Evolutionary conservation across 2,888 invertebrate species (phyloP), one percentile per base, ranked within the genome.

Genomic region (Cryptus viduatorius): DNA sequence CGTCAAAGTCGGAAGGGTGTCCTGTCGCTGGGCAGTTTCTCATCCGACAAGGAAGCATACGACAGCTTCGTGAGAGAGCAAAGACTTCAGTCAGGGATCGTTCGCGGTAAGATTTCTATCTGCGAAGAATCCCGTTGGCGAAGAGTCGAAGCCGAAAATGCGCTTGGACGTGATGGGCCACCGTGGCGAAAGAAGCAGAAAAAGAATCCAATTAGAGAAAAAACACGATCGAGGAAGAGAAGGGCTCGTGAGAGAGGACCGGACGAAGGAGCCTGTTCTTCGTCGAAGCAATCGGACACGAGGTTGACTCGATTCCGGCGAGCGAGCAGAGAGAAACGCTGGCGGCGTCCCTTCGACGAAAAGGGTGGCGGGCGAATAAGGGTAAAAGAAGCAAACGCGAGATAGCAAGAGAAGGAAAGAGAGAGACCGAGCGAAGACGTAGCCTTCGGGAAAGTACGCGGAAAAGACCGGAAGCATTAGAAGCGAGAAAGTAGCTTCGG

Each of bases 161-260:
- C 65, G 2, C 50, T 73, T 42, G 65, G 37, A 73, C 46, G 77
- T 42, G 68, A 69, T 48, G 61, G 73, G 10, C 37, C 31, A 59
- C 31, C 72, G 61, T 31, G 59, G 14, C 80, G 61, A 64, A 37
- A 71, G 73, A 83, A 67, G 56, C 46, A 64, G 69, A 84, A 88
- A 86, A 89, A 87, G 87, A 89, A 90, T 89, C 88, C 90, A 91
- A 91, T 91, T 91, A 91, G 89, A 87, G 82, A 59, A 61, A 79
- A 83, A 87, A 71, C 85, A 79, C 81, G 79, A 87, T 83, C 77
- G 88, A 87, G 82, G 72, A 80, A 87, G 64, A 81, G 69, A n/a
- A n/a, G 72, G 53, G 56, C 19, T 59, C 72, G 56, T 64, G 61
- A 24, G 61, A 42, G 19, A 42, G 46, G 61, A 72, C 24, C 19